Evolutionary conservation across 2,797 vertebrate genomes (phyloP), one percentile per base, ranked within the genome.

Genomic region (Alectoris magna): DNA sequence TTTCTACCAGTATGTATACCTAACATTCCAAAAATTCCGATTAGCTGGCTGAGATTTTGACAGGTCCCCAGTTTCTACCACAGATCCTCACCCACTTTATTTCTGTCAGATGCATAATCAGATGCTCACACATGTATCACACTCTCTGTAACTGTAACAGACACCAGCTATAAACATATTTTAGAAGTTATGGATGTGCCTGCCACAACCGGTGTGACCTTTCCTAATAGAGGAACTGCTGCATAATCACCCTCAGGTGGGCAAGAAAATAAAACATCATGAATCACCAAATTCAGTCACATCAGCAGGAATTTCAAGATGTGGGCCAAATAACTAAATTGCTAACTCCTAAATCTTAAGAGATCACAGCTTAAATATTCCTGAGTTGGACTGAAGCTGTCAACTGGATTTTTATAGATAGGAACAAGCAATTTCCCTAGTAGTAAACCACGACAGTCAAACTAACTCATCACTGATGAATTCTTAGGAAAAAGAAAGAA

Each of bases 191-290:
- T 92, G 56, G 73, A 81, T 86, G 74, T 31, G 27, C 38, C 81
- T 92, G 92, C 82, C 80, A 88, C 41, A 85, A 86, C 67, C 69
- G 31, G 14, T 70, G 46, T 92, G 88, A 94, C 92, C 86, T 95
- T 91, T 79, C 41, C 77, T 93, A 93, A 79, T 43, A n/a, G 89
- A 93, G n/a, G 34, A 95, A 80, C 64, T 87, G 80, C 76, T 96
- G 73, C 23, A 91, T 88, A 91, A 96, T 94, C 76, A 82, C 58
- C 87, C 88, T 88, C 51, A 64, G 19, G 56, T 83, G 75, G 39
- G 70, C 53, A 82, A 48, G 69, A 83, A 94, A 93, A 79, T 51
- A 59, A 88, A 91, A 11, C 55, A 79, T 64, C 58, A 48, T 68
- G 49, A 91, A 87, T 56, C 53, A 59, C 74, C 39, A 43, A 88